phyloP scores from a whole-genome alignment of 2,113 vertebrate genomes.

The Paracyprichromis sp. region DNA sequence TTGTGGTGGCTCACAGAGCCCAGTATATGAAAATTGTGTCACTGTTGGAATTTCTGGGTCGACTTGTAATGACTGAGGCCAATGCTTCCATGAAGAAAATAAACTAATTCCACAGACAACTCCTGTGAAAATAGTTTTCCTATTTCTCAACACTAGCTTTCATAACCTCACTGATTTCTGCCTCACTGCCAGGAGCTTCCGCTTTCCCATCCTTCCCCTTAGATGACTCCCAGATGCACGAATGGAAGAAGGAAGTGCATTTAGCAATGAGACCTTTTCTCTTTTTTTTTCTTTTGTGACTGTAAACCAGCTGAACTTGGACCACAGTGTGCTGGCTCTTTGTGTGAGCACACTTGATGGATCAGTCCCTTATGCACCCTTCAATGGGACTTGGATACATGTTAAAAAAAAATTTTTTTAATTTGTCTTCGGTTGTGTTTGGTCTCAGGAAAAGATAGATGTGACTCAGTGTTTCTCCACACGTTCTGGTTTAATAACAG shows the following conservation, averaged over 20 bases:
- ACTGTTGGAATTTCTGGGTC: neutral
- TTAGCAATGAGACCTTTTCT: neutral
- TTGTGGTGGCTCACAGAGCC: neutral
- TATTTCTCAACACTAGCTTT: neutral
- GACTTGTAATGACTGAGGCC: neutral
- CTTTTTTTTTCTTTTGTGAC: slow-evolving; percentile 12
- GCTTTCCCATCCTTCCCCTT: neutral
- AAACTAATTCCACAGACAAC: neutral
- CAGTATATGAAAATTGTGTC: neutral
- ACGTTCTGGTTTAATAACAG: slow-evolving; percentile 19
- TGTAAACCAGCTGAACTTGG: slow-evolving; percentile 38
- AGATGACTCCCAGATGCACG: slow-evolving; percentile 40
- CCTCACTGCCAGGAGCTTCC: slow-evolving; percentile 30
- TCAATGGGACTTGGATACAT: slow-evolving; percentile 14
- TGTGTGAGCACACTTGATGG: slow-evolving; percentile 33
- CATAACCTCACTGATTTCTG: neutral
- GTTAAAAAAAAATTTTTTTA: neutral
- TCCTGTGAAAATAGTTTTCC: neutral
- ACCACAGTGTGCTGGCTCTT: slow-evolving; percentile 2
- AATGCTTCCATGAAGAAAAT: neutral
- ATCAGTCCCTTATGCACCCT: slow-evolving; percentile 43
- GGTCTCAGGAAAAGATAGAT: slow-evolving; percentile 25
- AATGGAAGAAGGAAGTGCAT: neutral
- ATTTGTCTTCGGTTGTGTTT: slow-evolving; percentile 13
- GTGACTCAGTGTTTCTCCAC: neutral